Evolutionary conservation across 1,140 invertebrate genomes (phyloP).

Genomic region (Pygmarrhopalites habei): DNA sequence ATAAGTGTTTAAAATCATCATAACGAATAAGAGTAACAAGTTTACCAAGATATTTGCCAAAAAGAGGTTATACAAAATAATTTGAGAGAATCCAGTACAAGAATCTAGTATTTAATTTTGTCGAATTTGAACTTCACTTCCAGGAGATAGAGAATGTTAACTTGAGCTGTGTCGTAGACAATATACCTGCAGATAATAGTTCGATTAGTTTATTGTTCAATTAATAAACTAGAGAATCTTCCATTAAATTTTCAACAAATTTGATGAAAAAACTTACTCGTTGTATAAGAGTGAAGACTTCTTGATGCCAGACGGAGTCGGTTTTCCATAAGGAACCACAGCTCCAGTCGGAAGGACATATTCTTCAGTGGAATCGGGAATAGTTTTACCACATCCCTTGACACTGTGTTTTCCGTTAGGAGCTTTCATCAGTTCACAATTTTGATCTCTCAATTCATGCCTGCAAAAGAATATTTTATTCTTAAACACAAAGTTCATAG

Average conservation of each 20-base stretch:
- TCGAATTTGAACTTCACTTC: slow-evolving; percentile 72
- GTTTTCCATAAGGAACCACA: slow-evolving; percentile 68
- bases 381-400: slow-evolving; percentile 67
- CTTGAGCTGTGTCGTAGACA: slow-evolving; percentile 83
- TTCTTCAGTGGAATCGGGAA: slow-evolving; percentile 55
- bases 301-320: slow-evolving; percentile 43
- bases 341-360: slow-evolving; percentile 53
- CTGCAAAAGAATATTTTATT: slow-evolving; percentile 44
- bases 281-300: slow-evolving; percentile 65
- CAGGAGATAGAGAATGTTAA: slow-evolving; percentile 71
- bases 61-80: no score
- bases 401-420: slow-evolving; percentile 70
- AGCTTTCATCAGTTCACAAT: slow-evolving; percentile 65
- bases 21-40: no score
- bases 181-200: slow-evolving; percentile 57
- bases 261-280: slow-evolving; percentile 58
- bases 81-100: no score
- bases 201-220: no score
- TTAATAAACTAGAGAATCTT: slow-evolving; percentile 6
- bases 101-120: no score
- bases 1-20: not conserved
- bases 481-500: not conserved
- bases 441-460: slow-evolving; percentile 60
- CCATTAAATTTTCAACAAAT: not conserved
- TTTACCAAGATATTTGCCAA: not conserved